Conservation (phyloP, 2,113 vertebrate species). For the Notothenia rossii region DNA sequence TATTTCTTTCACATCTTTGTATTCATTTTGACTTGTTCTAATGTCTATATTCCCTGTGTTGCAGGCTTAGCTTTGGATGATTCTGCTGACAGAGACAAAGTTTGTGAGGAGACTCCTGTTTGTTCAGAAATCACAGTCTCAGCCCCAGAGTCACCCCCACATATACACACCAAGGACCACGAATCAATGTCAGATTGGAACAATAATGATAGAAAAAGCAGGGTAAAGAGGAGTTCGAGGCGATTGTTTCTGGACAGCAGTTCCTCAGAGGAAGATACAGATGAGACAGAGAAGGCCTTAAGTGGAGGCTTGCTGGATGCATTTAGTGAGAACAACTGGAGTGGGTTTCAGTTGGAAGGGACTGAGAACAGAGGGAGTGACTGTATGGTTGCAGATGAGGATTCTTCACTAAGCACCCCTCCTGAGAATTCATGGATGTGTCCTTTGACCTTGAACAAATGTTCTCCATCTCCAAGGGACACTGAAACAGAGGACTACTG, state of each 20-base stretch:
- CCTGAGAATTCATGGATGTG: slow-evolving; percentile 75
- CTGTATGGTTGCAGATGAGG: slow-evolving; percentile 32
- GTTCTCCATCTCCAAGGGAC: slow-evolving; percentile 57
- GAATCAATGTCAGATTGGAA: slow-evolving; percentile 24
- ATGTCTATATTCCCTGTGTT: slow-evolving; percentile 55
- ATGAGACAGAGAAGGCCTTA: slow-evolving; percentile 10
- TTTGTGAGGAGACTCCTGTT: slow-evolving; percentile 41
- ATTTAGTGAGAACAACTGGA: slow-evolving; percentile 4
- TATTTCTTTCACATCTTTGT: neutral
- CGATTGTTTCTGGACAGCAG: slow-evolving; percentile 66
- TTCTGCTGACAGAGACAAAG: slow-evolving; percentile 43
- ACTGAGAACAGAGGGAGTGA: slow-evolving; percentile 15
- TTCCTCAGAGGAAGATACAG: slow-evolving; percentile 59
- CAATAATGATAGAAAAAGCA: slow-evolving; percentile 63
- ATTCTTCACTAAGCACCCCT: slow-evolving; percentile 25
- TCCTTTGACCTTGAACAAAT: slow-evolving; percentile 77
- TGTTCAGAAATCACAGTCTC: slow-evolving; percentile 36
- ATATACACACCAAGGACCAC: slow-evolving; percentile 18
- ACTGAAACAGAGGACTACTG: slow-evolving; percentile 46
- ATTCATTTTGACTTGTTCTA: slow-evolving; percentile 9
- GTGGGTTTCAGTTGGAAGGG: neutral
- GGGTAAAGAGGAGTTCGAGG: slow-evolving; percentile 72
- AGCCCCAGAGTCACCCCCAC: slow-evolving; percentile 6
- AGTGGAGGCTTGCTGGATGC: slow-evolving; percentile 32
- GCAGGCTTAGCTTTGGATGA: slow-evolving; percentile 72